Conservation (phyloP, 2,888 invertebrate species). For the Amphimallon solstitiale region DNA sequence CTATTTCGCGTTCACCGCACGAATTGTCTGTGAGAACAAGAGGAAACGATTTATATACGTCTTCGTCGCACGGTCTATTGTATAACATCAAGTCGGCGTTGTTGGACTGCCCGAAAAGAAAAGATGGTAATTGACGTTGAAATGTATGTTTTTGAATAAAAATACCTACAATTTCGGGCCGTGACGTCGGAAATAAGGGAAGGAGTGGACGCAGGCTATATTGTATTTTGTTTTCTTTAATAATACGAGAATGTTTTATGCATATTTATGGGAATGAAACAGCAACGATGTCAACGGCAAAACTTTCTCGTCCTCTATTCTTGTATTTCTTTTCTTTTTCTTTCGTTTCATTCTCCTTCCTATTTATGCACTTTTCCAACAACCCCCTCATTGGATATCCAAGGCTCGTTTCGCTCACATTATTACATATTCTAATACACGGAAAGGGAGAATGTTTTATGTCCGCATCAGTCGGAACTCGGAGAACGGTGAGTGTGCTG, state of each 20-base stretch:
- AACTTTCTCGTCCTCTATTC: no score
- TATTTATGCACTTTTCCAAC: background rate
- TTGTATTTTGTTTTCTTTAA: slow-evolving; percentile 50
- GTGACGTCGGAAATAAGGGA: slow-evolving; percentile 33
- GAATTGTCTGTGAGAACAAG: background rate
- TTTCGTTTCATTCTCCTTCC: background rate
- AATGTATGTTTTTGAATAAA: slow-evolving; percentile 46
- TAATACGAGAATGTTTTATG: slow-evolving; percentile 35
- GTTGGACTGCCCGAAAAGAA: slow-evolving; percentile 53
- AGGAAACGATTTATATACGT: background rate
- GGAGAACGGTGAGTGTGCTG: no score
- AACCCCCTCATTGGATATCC: no score
- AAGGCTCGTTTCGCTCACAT: no score
- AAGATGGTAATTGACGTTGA: slow-evolving; percentile 57
- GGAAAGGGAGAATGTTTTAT: background rate
- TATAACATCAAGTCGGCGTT: slow-evolving; percentile 44
- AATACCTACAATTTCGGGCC: slow-evolving; percentile 49
- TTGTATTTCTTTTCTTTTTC: no score
- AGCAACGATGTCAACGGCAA: background rate
- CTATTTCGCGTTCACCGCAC: background rate
- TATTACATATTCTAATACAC: background rate
- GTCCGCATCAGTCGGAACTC: background rate
- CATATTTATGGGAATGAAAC: background rate
- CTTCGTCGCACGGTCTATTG: slow-evolving; percentile 27
- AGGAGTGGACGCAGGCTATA: background rate